Evolutionary conservation across 2,888 invertebrate species (phyloP).

Genomic region (Lamproptera curius): DNA sequence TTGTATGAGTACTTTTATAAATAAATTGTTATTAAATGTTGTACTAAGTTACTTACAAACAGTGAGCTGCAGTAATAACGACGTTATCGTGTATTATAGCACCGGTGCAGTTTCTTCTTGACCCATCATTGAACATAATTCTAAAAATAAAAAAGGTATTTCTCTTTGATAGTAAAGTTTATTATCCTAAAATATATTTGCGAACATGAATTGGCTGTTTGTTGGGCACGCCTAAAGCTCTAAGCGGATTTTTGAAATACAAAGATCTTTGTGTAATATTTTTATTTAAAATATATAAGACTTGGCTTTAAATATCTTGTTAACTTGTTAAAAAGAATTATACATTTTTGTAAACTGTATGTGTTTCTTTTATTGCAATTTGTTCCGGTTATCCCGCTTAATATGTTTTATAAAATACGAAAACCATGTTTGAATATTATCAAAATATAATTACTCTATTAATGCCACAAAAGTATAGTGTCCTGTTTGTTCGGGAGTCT

Average conservation of each 20-base stretch:
- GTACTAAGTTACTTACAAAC: slow-evolving; percentile 50
- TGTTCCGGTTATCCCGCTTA: too few species aligned
- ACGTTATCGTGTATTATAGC: slow-evolving; percentile 54
- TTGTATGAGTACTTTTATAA: neutral
- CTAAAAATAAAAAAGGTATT: slow-evolving; percentile 37
- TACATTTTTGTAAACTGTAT: too few species aligned
- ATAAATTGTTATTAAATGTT: neutral
- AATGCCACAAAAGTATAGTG: slow-evolving; percentile 41
- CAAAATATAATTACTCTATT: slow-evolving; percentile 43
- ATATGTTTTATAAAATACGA: too few species aligned
- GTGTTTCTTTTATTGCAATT: too few species aligned
- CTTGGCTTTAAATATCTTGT: too few species aligned
- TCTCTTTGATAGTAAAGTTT: neutral
- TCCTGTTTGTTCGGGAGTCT: slow-evolving; percentile 12
- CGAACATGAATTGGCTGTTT: too few species aligned
- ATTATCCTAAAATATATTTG: neutral
- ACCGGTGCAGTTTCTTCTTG: slow-evolving; percentile 49
- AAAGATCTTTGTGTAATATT: too few species aligned
- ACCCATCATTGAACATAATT: slow-evolving; percentile 43
- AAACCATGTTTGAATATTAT: too few species aligned
- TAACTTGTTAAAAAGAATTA: too few species aligned
- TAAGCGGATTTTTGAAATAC: too few species aligned
- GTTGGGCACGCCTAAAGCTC: too few species aligned
- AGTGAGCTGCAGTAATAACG: slow-evolving; percentile 55
- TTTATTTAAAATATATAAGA: too few species aligned